Evolutionary conservation across 2,797 vertebrate species (phyloP).

Genomic region (Sebastes matsubarae): DNA sequence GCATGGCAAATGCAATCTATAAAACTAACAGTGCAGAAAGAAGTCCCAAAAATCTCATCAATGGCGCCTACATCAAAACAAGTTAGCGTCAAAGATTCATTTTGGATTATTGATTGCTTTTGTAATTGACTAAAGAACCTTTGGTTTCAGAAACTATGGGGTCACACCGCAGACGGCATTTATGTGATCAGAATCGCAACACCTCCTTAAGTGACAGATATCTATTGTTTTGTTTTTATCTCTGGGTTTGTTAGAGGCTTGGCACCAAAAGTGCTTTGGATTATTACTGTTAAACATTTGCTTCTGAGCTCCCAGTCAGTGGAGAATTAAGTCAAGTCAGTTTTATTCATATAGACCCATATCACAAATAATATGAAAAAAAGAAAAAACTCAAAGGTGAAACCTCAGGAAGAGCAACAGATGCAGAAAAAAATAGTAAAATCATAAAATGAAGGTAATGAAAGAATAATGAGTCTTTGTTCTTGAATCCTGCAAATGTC

Average conservation of each 20-base stretch:
- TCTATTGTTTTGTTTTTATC: not conserved
- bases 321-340: not conserved
- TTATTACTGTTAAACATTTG: not conserved
- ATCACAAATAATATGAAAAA: not conserved
- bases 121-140: constrained; percentile 70
- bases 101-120: constrained; percentile 78
- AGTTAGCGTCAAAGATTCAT: constrained; percentile 63
- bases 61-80: constrained; percentile 62
- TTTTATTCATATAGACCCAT: not conserved
- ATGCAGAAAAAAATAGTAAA: not conserved
- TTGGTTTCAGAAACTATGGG: constrained; percentile 51
- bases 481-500: not conserved
- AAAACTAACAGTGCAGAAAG: constrained; percentile 75
- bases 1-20: constrained; percentile 70
- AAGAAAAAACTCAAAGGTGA: not conserved
- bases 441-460: not conserved
- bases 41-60: constrained; percentile 71
- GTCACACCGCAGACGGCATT: constrained; percentile 24
- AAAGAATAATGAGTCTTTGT: not conserved
- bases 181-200: constrained; percentile 68
- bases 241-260: not conserved
- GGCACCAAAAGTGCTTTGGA: not conserved
- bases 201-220: not conserved
- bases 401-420: not conserved
- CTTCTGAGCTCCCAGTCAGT: not conserved